phyloP scores from a whole-genome alignment of 2,113 vertebrate genomes.

The Casuarius casuarius region DNA sequence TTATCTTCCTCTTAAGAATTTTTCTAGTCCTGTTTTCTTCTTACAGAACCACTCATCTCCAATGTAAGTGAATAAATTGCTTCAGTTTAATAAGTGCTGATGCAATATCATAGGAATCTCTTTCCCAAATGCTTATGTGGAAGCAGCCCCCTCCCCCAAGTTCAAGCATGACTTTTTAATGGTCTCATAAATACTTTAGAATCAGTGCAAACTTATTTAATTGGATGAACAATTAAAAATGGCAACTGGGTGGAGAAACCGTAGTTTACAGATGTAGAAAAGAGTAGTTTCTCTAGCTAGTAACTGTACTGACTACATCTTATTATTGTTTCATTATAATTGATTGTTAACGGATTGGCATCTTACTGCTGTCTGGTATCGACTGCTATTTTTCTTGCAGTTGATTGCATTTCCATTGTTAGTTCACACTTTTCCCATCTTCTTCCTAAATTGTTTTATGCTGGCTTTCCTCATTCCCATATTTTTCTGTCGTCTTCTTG shows the following conservation, averaged over 20 bases:
- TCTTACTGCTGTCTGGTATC: conserved; percentile 1
- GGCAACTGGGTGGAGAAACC: background rate
- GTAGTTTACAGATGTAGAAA: background rate
- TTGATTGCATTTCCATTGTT: conserved; percentile 27
- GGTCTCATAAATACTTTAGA: background rate
- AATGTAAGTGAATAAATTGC: accelerated
- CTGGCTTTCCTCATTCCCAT: background rate
- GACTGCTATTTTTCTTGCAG: conserved; percentile 18
- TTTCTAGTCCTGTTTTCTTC: background rate
- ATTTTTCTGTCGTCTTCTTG: background rate
- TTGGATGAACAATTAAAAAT: background rate
- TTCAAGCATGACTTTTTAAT: background rate
- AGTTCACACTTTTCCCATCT: background rate
- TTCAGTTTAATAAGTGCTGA: background rate
- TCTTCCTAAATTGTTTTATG: background rate
- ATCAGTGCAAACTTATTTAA: background rate
- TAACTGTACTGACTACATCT: background rate
- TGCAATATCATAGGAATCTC: background rate
- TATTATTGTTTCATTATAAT: background rate
- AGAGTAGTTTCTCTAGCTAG: background rate
- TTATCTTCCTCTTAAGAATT: background rate
- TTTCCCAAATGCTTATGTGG: background rate
- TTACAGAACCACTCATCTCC: background rate
- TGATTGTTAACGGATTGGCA: conserved; percentile 23
- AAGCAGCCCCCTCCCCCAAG: background rate